A percentile compares a stretch with the other conserved stretches of the same genome.
These are phyloP conservation scores for Polypedilum vanderplanki DNA, from an alignment of 1,140 invertebrate species.

Conservation along the genomic window DNA sequence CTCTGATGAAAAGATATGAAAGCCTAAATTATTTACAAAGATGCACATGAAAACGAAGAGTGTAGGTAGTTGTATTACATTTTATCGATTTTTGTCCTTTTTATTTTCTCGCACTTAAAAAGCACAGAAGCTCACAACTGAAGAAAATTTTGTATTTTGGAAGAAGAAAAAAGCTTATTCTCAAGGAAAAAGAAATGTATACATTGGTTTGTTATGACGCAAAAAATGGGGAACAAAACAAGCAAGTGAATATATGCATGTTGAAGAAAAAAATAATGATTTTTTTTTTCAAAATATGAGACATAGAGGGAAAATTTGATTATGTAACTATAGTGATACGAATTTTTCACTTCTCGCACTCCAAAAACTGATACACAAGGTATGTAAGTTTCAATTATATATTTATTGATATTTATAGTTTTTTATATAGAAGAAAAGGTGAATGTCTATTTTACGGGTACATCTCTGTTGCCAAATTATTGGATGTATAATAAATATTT, in stretches of 20 bases:
- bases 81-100: background rate
- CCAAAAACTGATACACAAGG: too few species aligned
- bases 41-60: background rate
- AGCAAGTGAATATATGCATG: background rate
- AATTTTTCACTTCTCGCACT: too few species aligned
- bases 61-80: background rate
- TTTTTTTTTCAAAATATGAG: background rate
- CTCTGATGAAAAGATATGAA: background rate
- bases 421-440: too few species aligned
- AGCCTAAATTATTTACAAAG: background rate
- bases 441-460: too few species aligned
- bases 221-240: background rate
- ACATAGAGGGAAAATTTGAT: background rate
- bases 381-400: too few species aligned
- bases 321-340: too few species aligned
- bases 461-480: too few species aligned
- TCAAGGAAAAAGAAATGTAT: background rate
- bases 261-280: background rate
- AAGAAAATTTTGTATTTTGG: background rate
- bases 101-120: background rate
- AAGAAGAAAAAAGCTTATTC: background rate
- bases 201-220: constrained; percentile 11
- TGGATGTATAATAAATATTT: too few species aligned
- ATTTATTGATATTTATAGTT: too few species aligned
- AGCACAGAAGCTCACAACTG: background rate